Conservation (phyloP, 2,113 vertebrate species). For the Tachycineta bicolor region DNA sequence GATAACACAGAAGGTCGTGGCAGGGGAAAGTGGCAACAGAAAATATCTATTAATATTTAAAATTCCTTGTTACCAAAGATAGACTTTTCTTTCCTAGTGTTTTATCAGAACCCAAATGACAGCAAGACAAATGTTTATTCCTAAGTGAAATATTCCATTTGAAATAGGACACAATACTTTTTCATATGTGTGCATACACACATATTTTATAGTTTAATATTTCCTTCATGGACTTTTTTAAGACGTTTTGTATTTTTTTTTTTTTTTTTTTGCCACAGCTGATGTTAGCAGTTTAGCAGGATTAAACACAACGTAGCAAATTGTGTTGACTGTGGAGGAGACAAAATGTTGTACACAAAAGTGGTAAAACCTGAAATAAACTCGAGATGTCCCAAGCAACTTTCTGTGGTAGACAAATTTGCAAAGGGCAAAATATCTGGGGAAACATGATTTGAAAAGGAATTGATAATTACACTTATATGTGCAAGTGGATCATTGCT, state of each 20-base stretch:
- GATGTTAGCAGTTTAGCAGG: not conserved
- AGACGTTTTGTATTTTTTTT: not conserved
- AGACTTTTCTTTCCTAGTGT: not conserved
- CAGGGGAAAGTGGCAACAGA: not conserved
- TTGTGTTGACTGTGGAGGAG: not conserved
- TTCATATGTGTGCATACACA: rapidly evolving
- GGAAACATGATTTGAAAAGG: not conserved
- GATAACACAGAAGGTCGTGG: not conserved
- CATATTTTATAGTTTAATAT: not conserved
- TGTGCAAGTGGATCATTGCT: rapidly evolving
- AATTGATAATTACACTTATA: not conserved
- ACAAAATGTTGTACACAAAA: not conserved
- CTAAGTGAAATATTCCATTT: not conserved
- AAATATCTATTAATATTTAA: not conserved
- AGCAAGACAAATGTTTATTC: not conserved
- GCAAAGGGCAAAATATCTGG: not conserved
- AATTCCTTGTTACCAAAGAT: not conserved
- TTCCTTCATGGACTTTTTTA: not conserved
- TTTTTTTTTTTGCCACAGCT: not conserved
- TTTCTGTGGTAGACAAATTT: not conserved
- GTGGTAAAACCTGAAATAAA: not conserved
- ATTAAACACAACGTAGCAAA: not conserved
- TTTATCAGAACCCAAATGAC: not conserved
- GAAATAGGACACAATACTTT: not conserved
- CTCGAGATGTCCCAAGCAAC: rapidly evolving